Base-by-base conservation (phyloP, 2,888 invertebrate genomes). In the Parnassius orleans region DNA sequence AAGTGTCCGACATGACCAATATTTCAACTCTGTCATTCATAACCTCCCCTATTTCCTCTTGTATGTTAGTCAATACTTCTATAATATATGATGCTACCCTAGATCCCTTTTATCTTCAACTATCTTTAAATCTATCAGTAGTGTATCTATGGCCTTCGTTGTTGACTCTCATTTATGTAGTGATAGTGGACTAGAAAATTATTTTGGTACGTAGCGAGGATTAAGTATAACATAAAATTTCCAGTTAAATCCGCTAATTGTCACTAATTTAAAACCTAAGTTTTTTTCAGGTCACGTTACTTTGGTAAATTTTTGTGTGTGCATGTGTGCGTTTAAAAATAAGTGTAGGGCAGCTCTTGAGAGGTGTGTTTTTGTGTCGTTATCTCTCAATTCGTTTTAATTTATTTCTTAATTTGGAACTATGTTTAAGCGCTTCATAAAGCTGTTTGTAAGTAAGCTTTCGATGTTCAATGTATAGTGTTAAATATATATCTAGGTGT, bases 231-330 rank as follows among this genome's bases (percentile, higher is more conserved):
- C 68, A 56, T 73, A 71, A 76, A 74, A 67, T 65, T 72, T 73
- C 48, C 52, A 70, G 68, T 69, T 70, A 72, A 70, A 70, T 66
- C 67, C 79, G 79, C 87, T 86, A 81, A 80, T 74, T 89, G 90
- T 90, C 89, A 90, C 90, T 90, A 87, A 86, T 83, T 83, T 87
- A 80, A 87, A 84, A 84, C 71, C 74, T 76, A 81, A 79, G 74
- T 63, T 15, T 59, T 47, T 50, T 14, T 47, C 19, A 42, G 12
- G 48, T 53, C 43, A 14, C n/a, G 14, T 46, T 12, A 60, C 41
- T 41, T 33, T 47, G 53, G 42, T 19, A 61, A 54, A 42, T 51
- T 43, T 50, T 19, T 12, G 51, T 59, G 60, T 61, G 60, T 60
- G 60, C 53, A 57, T 65, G 58, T 65, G 58, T 19, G 59, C 57